phyloP scores from a whole-genome alignment of 2,113 vertebrate genomes.

The Cyphomyrus plagiostoma region DNA sequence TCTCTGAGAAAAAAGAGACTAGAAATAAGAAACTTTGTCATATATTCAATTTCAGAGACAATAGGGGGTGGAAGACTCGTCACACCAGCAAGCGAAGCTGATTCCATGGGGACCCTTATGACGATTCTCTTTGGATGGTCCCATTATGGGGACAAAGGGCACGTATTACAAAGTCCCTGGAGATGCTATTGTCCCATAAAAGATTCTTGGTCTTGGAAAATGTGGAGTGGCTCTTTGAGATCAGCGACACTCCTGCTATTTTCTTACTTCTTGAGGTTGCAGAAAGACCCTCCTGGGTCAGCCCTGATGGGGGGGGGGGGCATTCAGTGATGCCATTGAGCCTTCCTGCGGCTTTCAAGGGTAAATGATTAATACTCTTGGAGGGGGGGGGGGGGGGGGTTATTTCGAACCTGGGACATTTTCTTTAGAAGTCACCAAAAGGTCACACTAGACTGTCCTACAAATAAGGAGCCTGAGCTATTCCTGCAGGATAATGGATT shows the following conservation, averaged over 20 bases:
- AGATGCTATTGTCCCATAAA: not conserved
- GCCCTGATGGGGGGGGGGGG: not conserved
- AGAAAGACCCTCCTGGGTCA: not conserved
- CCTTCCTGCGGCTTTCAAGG: not conserved
- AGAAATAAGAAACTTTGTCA: constrained; percentile 17
- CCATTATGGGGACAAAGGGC: constrained; percentile 26
- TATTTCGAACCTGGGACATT: not conserved
- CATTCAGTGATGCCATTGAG: not conserved
- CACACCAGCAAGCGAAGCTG: not conserved
- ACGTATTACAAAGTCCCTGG: constrained; percentile 7
- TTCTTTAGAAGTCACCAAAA: not conserved
- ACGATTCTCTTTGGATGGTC: constrained; percentile 2
- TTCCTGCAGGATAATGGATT: constrained; percentile 9
- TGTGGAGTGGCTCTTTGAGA: not conserved
- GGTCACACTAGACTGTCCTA: not conserved
- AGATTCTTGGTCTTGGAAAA: not conserved
- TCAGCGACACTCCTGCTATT: not conserved
- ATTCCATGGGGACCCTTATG: constrained; percentile 18
- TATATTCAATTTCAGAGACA: constrained; percentile 30
- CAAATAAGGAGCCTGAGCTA: not conserved
- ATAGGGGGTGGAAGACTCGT: constrained; percentile 16
- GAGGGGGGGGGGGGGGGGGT: too few species aligned
- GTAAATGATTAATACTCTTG: not conserved
- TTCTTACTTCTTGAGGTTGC: not conserved
- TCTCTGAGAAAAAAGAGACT: not conserved